Conservation (phyloP, 2,113 vertebrate genomes). For the Engraulis encrasicolus region DNA sequence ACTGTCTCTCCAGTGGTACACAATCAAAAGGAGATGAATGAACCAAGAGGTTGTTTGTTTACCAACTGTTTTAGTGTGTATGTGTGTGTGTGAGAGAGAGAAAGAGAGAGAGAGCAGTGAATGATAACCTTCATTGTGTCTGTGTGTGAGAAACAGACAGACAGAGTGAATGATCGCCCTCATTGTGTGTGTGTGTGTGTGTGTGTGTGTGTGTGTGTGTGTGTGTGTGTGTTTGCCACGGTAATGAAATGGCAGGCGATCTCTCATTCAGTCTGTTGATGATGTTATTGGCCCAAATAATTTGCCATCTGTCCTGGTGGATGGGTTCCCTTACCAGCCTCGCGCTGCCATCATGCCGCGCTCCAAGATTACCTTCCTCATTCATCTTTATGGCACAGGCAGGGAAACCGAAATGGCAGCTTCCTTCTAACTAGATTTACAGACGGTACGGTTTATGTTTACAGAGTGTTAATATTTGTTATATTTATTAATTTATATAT, state of each 20-base stretch:
- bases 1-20: background rate
- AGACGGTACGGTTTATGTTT: too few relatives aligned
- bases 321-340: background rate
- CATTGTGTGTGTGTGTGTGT: background rate
- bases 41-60: background rate
- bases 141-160: background rate
- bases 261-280: constrained; percentile 10
- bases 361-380: background rate
- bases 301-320: constrained; percentile 1
- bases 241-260: constrained; percentile 2
- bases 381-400: background rate
- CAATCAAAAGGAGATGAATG: constrained; percentile 1
- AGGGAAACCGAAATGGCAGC: background rate
- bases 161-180: too few relatives aligned
- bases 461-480: too few relatives aligned
- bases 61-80: background rate
- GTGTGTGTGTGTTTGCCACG: background rate
- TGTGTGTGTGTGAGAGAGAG: background rate
- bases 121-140: background rate
- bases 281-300: background rate
- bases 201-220: constrained; percentile 1
- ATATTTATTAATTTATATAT: too few relatives aligned
- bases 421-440: background rate
- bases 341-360: background rate
- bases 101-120: too few relatives aligned